Evolutionary conservation across 2,113 vertebrate species (phyloP), one percentile per base, ranked within the genome.

Genomic region (Cettia cetti): DNA sequence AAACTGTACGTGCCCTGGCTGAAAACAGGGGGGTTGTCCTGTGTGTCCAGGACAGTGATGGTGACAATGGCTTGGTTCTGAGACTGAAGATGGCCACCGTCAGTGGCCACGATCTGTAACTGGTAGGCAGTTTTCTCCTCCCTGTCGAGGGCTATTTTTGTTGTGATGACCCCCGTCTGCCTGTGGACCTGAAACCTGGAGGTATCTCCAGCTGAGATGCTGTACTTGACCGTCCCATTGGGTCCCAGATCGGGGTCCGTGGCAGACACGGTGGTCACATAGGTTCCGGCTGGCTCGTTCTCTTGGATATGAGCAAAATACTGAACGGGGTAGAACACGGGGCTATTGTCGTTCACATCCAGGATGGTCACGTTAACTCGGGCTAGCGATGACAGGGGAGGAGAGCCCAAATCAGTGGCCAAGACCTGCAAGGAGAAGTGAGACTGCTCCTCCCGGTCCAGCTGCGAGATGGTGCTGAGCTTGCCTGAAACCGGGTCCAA

Each of bases 251-350:
- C 99, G 1, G 99, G 99, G 86, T 99, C 99, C 2, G 98, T 98
- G 88, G 99, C 99, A 74, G 98, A 99, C 74, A 99, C 98, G 0
- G 98, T 98, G 64, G 98, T 98, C 86, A 99, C 98, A 16, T 98
- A 99, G 86, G 98, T 99, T 27, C 98, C 99, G 0, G 98, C 97
- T 12, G 99, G 99, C 91, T 99, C 99, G 10, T 99, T 99, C 95
- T 99, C 99, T 82, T 99, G 99, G 39, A 99, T 98, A 22, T 98
- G 99, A 70, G 99, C 99, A 95, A 99, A 99, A 96, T 99, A 99
- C 82, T 99, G 99, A 82, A 99, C 71, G 0, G 99, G 99, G 89
- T 99, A 99, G 96, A 99, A 99, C 56, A 99, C 97, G 0, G 99
- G 99, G 92, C 98, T 99, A 72, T 99, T 99, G 97, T 99, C 99